Base-by-base conservation (phyloP, 2,888 invertebrate species). In the Philereme vetulata region DNA sequence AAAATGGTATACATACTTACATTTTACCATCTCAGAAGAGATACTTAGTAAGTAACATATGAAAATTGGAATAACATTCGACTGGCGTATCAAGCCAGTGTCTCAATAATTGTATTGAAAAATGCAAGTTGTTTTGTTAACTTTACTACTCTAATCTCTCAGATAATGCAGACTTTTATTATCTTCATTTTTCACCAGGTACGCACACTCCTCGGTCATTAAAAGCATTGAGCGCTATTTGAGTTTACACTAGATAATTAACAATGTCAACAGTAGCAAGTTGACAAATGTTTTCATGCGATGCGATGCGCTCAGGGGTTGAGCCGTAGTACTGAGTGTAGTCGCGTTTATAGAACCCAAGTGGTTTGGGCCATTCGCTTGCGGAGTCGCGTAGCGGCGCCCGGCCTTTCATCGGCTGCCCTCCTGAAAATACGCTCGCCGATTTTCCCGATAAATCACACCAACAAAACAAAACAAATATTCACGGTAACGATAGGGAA, bases 391-490 rank as follows among this genome's bases (percentile, higher is more conserved):
- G 85, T 56, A 76, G 82, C 76, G 82, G 74, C 78, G 71, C 72
- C 75, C 79, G 88, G 88, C 68, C 45, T 70, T 78, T 74, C 70
- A 71, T 54, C 57, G 72, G 63, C 56, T 60, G 64, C 54, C 60
- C 73, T 67, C 66, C 82, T 80, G 81, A 83, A 87, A 86, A 81
- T 86, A 84, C 77, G 68, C 68, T 62, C 77, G 79, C 77, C 75
- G 58, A 57, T 67, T 67, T 70, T 70, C 63, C 68, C 65, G 64
- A 59, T 56, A 58, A 55, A 51, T 42, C 46, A 49, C 43, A 62
- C 54, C 34, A 54, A 51, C 42, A 59, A 38, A 7, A 5, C 6
- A 38, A 8, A 4, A 6, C 6, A 38, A 38, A 8, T 8, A 38
- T 6, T 8, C 3, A 8, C 0, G 5, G 38, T 6, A 4, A 7